A percentile compares a stretch with the other conserved stretches of the same genome.
phyloP scores from a whole-genome alignment of 2,797 vertebrate genomes.

The Odontamblyopus lacepedii region DNA sequence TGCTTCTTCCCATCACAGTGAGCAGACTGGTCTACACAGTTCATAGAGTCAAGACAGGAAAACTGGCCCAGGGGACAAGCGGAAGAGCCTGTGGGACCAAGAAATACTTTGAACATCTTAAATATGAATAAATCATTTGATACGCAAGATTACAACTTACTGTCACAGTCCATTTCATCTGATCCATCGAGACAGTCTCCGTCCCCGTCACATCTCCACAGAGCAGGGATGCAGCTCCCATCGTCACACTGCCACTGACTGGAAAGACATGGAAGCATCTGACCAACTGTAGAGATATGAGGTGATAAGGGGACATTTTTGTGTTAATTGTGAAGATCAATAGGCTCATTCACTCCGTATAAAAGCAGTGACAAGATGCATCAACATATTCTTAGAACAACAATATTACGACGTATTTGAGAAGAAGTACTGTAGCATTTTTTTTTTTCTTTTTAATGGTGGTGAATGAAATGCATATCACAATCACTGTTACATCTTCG shows the following conservation, averaged over 20 bases:
- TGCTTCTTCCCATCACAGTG: conserved; percentile 79
- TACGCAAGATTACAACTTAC: conserved; percentile 33
- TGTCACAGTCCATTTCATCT: conserved; percentile 84
- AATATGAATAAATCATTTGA: neutral
- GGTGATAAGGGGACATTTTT: neutral
- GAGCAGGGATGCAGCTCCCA: conserved; percentile 77
- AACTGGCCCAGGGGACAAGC: conserved; percentile 76
- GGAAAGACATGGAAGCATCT: conserved; percentile 38
- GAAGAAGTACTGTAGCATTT: too few relatives aligned
- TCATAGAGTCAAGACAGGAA: conserved; percentile 73
- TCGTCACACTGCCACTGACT: conserved; percentile 87
- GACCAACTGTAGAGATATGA: conserved; percentile 24
- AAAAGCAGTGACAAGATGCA: neutral
- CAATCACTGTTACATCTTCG: neutral
- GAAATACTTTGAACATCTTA: neutral
- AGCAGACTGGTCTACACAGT: conserved; percentile 75
- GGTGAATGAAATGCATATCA: neutral
- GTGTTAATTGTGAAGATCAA: neutral
- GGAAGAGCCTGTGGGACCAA: conserved; percentile 10
- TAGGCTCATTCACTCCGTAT: neutral
- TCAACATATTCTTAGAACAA: too few relatives aligned
- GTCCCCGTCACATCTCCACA: conserved; percentile 84
- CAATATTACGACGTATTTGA: too few relatives aligned
- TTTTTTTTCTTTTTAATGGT: neutral
- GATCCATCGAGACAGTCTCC: conserved; percentile 89